Evolutionary conservation across 2,797 vertebrate genomes (phyloP).

Genomic region (Salarias fasciatus): DNA sequence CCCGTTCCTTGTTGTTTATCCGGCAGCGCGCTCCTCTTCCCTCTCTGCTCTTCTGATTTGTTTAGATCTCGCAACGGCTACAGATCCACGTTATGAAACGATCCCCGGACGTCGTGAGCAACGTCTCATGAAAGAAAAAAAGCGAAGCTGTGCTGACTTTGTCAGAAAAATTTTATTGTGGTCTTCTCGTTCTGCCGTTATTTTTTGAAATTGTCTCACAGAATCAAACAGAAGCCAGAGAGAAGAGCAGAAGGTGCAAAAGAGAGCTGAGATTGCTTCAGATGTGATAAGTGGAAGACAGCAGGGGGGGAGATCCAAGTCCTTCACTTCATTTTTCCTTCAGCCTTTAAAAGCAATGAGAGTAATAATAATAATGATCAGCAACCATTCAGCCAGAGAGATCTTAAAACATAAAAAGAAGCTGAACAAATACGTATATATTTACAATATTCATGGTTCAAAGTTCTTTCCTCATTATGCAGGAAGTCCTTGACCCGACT

Average conservation of each 20-base stretch:
- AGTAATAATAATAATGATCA: constrained; percentile 18
- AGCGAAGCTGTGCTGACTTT: constrained; percentile 25
- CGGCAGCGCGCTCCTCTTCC: constrained; percentile 15
- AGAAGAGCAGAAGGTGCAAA: constrained; percentile 30
- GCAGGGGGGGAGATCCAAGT: constrained; percentile 35
- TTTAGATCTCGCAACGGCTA: no score
- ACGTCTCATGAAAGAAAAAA: no score
- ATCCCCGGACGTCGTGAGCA: constrained; percentile 3
- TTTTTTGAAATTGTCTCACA: constrained; percentile 38
- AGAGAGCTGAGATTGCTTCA: constrained; percentile 34
- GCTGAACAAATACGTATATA: constrained; percentile 27
- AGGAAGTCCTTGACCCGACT: constrained; percentile 15
- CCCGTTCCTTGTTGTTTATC: constrained; percentile 46
- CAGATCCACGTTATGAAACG: no score
- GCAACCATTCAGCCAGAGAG: constrained; percentile 24
- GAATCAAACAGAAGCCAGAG: constrained; percentile 29
- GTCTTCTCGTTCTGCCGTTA: constrained; percentile 16
- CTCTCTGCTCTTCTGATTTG: not conserved
- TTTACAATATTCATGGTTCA: constrained; percentile 43
- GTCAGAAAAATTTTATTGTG: constrained; percentile 59
- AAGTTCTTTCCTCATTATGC: constrained; percentile 7
- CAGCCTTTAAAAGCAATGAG: constrained; percentile 24
- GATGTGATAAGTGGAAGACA: constrained; percentile 62
- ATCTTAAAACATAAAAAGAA: not conserved
- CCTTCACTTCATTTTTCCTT: constrained; percentile 20